Percentiles rank a stretch among this genome's conserved stretches.
phyloP scores from a whole-genome alignment of 2,888 invertebrate species.

The Tachina lurida region DNA sequence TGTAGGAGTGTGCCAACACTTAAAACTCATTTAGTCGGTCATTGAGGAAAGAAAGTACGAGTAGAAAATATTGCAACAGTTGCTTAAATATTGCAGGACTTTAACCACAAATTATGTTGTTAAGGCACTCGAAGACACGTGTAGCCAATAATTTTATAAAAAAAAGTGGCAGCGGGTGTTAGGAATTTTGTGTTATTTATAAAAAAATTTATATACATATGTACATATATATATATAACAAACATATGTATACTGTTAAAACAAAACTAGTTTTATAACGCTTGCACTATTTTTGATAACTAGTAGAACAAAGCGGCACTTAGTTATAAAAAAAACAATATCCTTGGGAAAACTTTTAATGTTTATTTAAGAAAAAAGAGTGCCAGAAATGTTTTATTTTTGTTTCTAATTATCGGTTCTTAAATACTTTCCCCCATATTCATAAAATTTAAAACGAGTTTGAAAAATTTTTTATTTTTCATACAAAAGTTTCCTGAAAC shows the following conservation, averaged over 20 bases:
- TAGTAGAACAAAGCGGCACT: background rate
- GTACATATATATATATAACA: too few relatives aligned
- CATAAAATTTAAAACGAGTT: too few relatives aligned
- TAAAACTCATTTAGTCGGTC: conserved; percentile 44
- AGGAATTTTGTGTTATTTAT: conserved; percentile 21
- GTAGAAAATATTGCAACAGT: conserved; percentile 65
- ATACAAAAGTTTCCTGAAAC: too few relatives aligned
- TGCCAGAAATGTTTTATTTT: background rate
- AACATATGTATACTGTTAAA: background rate
- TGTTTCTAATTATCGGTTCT: background rate
- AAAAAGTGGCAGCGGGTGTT: conserved; percentile 1
- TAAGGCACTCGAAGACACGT: conserved; percentile 63
- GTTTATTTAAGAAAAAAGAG: background rate
- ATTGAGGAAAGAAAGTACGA: conserved; percentile 23
- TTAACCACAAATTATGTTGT: conserved; percentile 70
- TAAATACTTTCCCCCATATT: too few relatives aligned
- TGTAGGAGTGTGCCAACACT: conserved; percentile 66
- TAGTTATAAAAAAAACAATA: background rate
- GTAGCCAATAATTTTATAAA: conserved; percentile 53
- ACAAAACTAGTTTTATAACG: conserved; percentile 28
- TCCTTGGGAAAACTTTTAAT: conserved; percentile 43
- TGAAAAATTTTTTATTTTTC: too few relatives aligned
- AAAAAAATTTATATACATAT: background rate
- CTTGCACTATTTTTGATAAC: background rate
- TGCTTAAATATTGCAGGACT: conserved; percentile 56